These are phyloP conservation scores for Radopholus similis DNA, from an alignment of 1,140 invertebrate genomes.

Conservation along the genomic window DNA sequence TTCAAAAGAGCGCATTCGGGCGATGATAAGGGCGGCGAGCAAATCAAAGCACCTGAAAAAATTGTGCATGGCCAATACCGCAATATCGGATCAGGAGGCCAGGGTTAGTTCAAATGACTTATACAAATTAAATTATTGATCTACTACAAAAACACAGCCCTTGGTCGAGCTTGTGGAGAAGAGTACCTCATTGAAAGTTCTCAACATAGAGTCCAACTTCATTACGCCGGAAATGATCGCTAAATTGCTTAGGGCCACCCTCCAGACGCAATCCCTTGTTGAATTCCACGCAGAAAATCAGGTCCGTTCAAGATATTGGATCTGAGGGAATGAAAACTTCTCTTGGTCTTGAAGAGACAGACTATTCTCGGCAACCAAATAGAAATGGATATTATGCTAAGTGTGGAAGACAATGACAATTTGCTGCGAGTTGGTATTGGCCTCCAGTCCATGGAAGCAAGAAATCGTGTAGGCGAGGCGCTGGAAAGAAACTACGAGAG, in stretches of 20 bases:
- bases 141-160: constrained; percentile 38
- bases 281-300: constrained; percentile 60
- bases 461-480: constrained; percentile 59
- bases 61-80: constrained; percentile 85
- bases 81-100: constrained; percentile 80
- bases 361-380: constrained; percentile 59
- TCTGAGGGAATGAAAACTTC: not conserved
- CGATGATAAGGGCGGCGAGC: constrained; percentile 80
- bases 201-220: constrained; percentile 60
- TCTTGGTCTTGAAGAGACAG: constrained; percentile 42
- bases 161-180: constrained; percentile 53
- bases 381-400: constrained; percentile 60
- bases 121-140: constrained; percentile 6
- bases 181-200: constrained; percentile 40
- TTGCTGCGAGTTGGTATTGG: constrained; percentile 44
- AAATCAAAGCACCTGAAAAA: constrained; percentile 85
- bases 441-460: constrained; percentile 55
- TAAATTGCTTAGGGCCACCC: constrained; percentile 54
- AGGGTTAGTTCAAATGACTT: constrained; percentile 61
- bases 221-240: constrained; percentile 56
- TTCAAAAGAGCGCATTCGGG: constrained; percentile 87
- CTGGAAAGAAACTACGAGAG: constrained; percentile 59
- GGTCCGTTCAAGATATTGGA: constrained; percentile 29
- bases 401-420: constrained; percentile 56
- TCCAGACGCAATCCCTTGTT: constrained; percentile 50